Base-by-base conservation (phyloP, 64 coral and sea anemone species). In the Stichodactyla helianthus region DNA sequence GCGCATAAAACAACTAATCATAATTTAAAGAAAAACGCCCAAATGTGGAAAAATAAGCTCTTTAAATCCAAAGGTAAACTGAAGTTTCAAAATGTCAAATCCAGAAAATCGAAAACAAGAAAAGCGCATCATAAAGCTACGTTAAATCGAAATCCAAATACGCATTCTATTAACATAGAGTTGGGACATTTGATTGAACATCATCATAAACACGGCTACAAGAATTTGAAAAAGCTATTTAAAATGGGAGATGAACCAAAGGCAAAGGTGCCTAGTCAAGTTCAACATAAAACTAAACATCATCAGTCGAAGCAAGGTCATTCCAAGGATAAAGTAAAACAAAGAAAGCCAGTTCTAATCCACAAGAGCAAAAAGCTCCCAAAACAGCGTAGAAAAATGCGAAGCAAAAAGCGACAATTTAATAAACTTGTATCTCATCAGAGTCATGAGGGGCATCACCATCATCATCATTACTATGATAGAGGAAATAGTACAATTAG, bases 131-230 rank as follows among this genome's bases (percentile, higher is more conserved):
- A 11, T 5, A 74, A 74, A 23, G 27, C 68, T 23, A 68, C 63
- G 12, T 0, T 27, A 3, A 10, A 31, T 74, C 68, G 68, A 23
- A 31, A 28, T 27, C 0, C 68, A 22, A 26, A 11, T 5, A n/a
- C 8, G 10, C n/a, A 74, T 74, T 26, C 68, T 1, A 18, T 52
- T 81, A 81, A 51, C 22, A 50, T 52, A 5, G 78, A 81, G 78
- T 54, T 81, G 15, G 78, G 50, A 6, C 78, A 81, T 81, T 54
- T 81, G 50, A 81, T 81, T 8, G 78, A 81, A 16, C 78, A 81
- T 28, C 78, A 81, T 13, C 78, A 81, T 81, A 81, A 81, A 54
- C 6, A 19, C 17, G 9, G 15, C 35, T 81, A 54, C 5, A 51
- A 81, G 51, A 50, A 81, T 0, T 14, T 81, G 5, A 81, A 81